Evolutionary conservation across 2,888 invertebrate genomes (phyloP).

Genomic region (Carabus problematicus): DNA sequence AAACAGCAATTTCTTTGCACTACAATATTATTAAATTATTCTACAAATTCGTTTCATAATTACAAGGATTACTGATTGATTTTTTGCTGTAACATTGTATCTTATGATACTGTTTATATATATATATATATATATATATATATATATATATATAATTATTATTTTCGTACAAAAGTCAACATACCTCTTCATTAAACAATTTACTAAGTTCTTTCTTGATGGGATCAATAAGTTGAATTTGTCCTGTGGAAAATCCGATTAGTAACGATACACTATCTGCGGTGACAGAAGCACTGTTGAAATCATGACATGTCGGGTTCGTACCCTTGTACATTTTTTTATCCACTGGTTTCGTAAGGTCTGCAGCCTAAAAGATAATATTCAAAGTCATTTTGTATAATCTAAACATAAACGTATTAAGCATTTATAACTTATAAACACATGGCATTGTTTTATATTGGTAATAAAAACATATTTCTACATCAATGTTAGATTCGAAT

Average conservation of each 20-base stretch:
- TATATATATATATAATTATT: slow-evolving; percentile 3
- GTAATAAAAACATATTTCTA: too few relatives aligned
- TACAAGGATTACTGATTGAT: too few relatives aligned
- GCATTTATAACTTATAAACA: neutral
- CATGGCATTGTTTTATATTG: too few relatives aligned
- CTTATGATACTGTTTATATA: too few relatives aligned
- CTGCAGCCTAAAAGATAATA: slow-evolving; percentile 75
- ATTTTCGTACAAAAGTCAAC: too few relatives aligned
- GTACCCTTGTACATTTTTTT: slow-evolving; percentile 99
- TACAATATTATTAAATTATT: too few relatives aligned
- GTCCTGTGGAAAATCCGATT: slow-evolving; percentile 98
- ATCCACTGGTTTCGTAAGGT: slow-evolving; percentile 95
- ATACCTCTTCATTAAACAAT: slow-evolving; percentile 97
- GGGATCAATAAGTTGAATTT: slow-evolving; percentile 97
- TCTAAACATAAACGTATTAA: slow-evolving; percentile 38
- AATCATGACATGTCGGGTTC: slow-evolving; percentile 98
- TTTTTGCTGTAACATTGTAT: too few relatives aligned
- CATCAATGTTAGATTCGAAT: neutral
- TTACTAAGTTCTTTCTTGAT: slow-evolving; percentile 95
- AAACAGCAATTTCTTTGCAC: too few relatives aligned
- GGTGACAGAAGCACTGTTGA: slow-evolving; percentile 85
- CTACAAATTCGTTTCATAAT: too few relatives aligned
- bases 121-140: slow-evolving; percentile 8
- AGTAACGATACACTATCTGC: slow-evolving; percentile 86
- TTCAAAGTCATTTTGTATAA: too few relatives aligned